phyloP scores from a whole-genome alignment of 1,140 invertebrate species.

The Drosophila novamexicana region DNA sequence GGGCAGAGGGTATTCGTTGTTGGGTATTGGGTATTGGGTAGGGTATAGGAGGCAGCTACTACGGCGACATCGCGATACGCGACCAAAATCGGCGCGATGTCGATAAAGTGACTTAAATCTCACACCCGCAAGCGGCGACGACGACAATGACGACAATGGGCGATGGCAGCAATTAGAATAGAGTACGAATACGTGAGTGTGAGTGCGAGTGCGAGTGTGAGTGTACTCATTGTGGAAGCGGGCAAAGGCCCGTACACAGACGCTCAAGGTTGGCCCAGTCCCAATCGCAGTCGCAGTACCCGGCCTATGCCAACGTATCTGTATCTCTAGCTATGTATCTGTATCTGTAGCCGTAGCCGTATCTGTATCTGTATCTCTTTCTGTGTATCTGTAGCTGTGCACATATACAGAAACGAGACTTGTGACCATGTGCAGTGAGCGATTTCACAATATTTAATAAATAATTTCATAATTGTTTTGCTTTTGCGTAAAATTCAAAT shows the following conservation, averaged over 20 bases:
- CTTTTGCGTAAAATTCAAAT: slow-evolving; percentile 68
- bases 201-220: background rate
- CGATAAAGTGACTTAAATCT: slow-evolving; percentile 83
- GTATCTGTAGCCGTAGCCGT: slow-evolving; percentile 8
- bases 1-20: background rate
- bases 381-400: slow-evolving; percentile 6
- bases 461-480: slow-evolving; percentile 81
- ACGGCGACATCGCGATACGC: slow-evolving; percentile 59
- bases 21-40: background rate
- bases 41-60: background rate
- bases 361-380: background rate
- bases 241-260: slow-evolving; percentile 35
- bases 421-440: slow-evolving; percentile 59
- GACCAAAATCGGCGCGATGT: slow-evolving; percentile 72
- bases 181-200: slow-evolving; percentile 37
- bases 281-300: slow-evolving; percentile 29
- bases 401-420: slow-evolving; percentile 10
- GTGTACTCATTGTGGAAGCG: slow-evolving; percentile 35
- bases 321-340: slow-evolving; percentile 18
- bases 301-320: slow-evolving; percentile 14
- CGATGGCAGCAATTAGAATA: slow-evolving; percentile 73
- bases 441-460: slow-evolving; percentile 82
- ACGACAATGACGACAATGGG: slow-evolving; percentile 28
- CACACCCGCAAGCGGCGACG: slow-evolving; percentile 68
- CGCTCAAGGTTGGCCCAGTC: slow-evolving; percentile 67